Evolutionary conservation across 2,113 vertebrate genomes (phyloP), one percentile per base, ranked within the genome.

Genomic region (Laticauda colubrina): DNA sequence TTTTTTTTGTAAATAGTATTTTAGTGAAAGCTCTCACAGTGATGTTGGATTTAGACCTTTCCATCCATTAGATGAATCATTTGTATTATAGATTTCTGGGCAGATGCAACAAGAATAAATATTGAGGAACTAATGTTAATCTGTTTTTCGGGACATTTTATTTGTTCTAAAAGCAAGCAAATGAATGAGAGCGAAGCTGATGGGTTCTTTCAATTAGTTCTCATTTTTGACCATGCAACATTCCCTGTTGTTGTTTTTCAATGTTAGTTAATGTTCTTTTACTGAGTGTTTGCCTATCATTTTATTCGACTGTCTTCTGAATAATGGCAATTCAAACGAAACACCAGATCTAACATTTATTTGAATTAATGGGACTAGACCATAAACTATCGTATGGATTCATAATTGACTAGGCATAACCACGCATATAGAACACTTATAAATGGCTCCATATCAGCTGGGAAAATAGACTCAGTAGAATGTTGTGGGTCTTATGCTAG

Each of bases 121-220:
- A 90, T 24, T 53, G 61, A 95, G 85, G 10, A 96, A 94, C 87
- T 10, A 15, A 7, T n/a, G 26, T 92, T 92, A 88, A 90, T 93
- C 55, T 81, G 43, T 92, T 93, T 94, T 95, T 57, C 57, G 75
- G 85, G 89, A n/a, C 18, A 89, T 94, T 88, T 94, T 88, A 89
- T 59, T 59, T 89, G 21, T 53, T 91, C 8, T 81, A 64, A 94
- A 26, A 64, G 90, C n/a, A 85, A 26, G n/a, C 69, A 39, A 18
- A 86, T 81, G 57, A 91, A 91, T 15, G 89, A 89, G 59, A 89
- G 20, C 1, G 55, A 53, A 2, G 5, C 64, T 91, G 48, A 91
- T 93, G 39, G 88, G 0, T 93, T 4, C 90, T 14, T 0, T 85
- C 64, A 94, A 15, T 2, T 61, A 18, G 53, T 8, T 48, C 45